phyloP scores from a whole-genome alignment of 2,113 vertebrate genomes.

The Geococcyx californianus region DNA sequence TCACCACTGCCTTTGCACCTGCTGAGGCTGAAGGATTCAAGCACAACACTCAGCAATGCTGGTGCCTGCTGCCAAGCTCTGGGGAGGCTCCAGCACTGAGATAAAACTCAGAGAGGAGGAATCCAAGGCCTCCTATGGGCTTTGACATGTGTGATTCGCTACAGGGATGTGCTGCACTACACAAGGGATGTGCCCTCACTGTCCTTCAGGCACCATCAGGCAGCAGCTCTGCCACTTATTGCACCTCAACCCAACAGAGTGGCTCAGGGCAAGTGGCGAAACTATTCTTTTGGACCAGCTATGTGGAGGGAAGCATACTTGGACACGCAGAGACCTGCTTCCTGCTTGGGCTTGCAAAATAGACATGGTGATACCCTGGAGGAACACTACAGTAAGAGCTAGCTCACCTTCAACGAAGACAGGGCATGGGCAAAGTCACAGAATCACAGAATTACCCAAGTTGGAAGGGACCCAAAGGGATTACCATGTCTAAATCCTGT shows the following conservation, averaged over 20 bases:
- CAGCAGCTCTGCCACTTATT: neutral
- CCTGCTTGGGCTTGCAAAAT: neutral
- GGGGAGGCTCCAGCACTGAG: neutral
- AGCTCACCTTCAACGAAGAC: neutral
- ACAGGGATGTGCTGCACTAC: neutral
- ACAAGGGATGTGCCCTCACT: accelerated
- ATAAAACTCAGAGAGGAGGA: neutral
- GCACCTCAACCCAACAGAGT: neutral
- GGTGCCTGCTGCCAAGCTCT: neutral
- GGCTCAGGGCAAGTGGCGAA: neutral
- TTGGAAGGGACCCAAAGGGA: no score
- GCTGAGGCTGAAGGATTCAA: neutral
- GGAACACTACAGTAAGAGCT: neutral
- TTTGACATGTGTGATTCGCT: neutral
- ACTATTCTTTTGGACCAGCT: neutral
- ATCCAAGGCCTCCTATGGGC: neutral
- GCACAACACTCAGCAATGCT: neutral
- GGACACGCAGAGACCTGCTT: neutral
- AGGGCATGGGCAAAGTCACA: neutral
- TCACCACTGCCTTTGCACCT: accelerated
- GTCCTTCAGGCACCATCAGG: neutral
- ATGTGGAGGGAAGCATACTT: neutral
- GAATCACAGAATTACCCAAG: no score
- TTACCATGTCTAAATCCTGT: no score
- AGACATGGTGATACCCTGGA: neutral